Evolutionary conservation across 2,113 vertebrate genomes (phyloP).

Genomic region (Callipepla squamata): DNA sequence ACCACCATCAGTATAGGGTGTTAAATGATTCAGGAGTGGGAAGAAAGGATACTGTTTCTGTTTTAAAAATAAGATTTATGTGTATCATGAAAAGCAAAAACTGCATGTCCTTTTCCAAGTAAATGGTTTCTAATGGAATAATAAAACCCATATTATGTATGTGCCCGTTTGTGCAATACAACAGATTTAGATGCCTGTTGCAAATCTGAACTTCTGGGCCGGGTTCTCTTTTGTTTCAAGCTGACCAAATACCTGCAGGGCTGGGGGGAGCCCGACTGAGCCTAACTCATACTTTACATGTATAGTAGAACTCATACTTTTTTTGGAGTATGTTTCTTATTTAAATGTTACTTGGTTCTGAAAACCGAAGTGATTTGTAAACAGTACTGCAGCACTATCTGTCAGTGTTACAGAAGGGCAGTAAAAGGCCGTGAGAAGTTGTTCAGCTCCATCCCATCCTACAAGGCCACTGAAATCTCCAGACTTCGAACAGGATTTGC

Average conservation of each 20-base stretch:
- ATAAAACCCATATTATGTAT: accelerated
- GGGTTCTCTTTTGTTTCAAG: neutral
- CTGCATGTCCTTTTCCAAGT: neutral
- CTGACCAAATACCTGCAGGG: neutral
- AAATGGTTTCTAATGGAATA: neutral
- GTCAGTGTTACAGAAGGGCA: neutral
- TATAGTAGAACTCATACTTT: neutral
- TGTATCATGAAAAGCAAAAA: neutral
- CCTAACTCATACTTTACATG: accelerated
- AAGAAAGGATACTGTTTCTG: accelerated
- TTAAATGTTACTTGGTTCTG: neutral
- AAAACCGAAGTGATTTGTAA: slow-evolving; percentile 24
- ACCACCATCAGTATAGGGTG: neutral
- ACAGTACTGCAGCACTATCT: neutral
- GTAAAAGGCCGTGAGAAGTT: slow-evolving; percentile 27
- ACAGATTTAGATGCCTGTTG: neutral
- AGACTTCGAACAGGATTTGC: neutral
- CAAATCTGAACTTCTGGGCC: neutral
- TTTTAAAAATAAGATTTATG: neutral
- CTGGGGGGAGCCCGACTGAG: neutral
- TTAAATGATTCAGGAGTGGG: neutral
- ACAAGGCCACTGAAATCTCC: neutral
- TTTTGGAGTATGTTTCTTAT: neutral
- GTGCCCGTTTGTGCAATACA: accelerated
- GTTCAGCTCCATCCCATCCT: neutral